Evolutionary conservation across 1,140 invertebrate species (phyloP).

Genomic region (Drosophila nasuta): DNA sequence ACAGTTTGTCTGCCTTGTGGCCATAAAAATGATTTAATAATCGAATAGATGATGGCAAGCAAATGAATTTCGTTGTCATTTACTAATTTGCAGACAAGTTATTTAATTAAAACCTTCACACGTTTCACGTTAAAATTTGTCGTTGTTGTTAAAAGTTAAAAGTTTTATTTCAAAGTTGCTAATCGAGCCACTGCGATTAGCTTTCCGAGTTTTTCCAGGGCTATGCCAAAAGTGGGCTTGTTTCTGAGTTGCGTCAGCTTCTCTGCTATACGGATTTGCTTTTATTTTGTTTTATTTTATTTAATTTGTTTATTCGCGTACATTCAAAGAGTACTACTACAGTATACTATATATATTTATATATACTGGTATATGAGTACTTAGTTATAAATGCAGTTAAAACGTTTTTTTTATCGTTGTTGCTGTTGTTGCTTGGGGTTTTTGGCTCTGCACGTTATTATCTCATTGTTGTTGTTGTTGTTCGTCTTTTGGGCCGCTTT

Average conservation of each 20-base stretch:
- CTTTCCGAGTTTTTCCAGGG: constrained; percentile 27
- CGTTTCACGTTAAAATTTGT: constrained; percentile 28
- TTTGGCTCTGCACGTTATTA: constrained; percentile 52
- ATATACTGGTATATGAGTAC: constrained; percentile 43
- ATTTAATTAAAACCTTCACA: constrained; percentile 48
- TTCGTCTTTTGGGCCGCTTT: constrained; percentile 38
- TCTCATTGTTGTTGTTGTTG: constrained; percentile 44
- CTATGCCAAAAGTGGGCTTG: constrained; percentile 66
- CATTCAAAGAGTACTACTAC: neutral
- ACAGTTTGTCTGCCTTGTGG: constrained; percentile 30
- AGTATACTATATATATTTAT: neutral
- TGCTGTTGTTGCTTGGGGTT: constrained; percentile 43
- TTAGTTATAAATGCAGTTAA: constrained; percentile 35
- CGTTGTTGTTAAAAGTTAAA: constrained; percentile 14
- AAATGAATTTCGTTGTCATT: constrained; percentile 44
- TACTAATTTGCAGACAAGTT: constrained; percentile 75
- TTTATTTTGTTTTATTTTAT: constrained; percentile 41
- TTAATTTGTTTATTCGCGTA: neutral
- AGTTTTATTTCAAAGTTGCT: constrained; percentile 55
- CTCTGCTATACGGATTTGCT: constrained; percentile 48
- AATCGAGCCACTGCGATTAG: constrained; percentile 38
- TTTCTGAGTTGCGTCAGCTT: constrained; percentile 50
- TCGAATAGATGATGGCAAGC: constrained; percentile 1
- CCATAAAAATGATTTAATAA: constrained; percentile 32
- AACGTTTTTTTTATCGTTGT: constrained; percentile 36